Evolutionary conservation across 2,113 vertebrate species (phyloP).

Genomic region (Machaerirhynchus nigripectus): DNA sequence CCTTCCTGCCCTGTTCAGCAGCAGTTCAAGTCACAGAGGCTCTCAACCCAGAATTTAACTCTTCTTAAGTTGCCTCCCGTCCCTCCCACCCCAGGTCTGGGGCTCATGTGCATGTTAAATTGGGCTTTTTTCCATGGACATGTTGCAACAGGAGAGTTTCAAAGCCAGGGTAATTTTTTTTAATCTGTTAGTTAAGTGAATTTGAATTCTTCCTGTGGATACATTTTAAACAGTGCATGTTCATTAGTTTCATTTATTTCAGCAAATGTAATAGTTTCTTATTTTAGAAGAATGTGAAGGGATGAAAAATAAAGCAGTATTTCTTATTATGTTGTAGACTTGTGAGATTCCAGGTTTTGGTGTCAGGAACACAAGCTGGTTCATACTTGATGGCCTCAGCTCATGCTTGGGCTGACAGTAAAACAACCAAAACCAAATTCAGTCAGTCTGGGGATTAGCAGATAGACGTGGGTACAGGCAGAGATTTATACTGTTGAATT

Average conservation of each 20-base stretch:
- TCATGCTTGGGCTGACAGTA: not conserved
- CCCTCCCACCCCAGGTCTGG: not conserved
- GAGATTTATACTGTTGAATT: not conserved
- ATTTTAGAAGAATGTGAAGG: not conserved
- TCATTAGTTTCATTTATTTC: not conserved
- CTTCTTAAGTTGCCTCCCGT: not conserved
- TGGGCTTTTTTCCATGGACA: not conserved
- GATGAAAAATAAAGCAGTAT: not conserved
- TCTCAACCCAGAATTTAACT: not conserved
- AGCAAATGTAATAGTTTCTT: not conserved
- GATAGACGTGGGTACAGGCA: not conserved
- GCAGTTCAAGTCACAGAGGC: not conserved
- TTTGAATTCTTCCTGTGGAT: not conserved
- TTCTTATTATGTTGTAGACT: not conserved
- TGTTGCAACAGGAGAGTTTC: constrained; percentile 4
- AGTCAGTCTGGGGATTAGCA: not conserved
- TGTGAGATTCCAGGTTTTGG: not conserved
- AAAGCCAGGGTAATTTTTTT: not conserved
- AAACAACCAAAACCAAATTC: not conserved
- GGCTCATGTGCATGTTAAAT: constrained; percentile 44
- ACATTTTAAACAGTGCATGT: not conserved
- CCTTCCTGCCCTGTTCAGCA: not conserved
- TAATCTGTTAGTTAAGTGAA: not conserved
- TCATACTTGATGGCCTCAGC: not conserved
- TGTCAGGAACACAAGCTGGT: not conserved